Evolutionary conservation across 2,797 vertebrate species (phyloP), one percentile per base, ranked within the genome.

Genomic region (Acanthis flammea): DNA sequence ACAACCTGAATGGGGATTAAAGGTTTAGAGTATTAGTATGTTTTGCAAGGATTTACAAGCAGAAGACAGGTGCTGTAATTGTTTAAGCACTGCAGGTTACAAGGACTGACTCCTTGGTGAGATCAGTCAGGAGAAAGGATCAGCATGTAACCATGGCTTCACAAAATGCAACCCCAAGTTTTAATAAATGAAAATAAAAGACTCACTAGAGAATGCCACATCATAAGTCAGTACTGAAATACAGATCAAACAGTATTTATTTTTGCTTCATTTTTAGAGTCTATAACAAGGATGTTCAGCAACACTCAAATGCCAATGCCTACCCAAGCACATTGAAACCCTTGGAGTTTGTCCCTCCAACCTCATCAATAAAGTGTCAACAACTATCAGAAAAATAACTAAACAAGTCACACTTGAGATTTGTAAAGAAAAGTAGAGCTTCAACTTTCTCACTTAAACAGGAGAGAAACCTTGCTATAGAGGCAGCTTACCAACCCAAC

Each of bases 231-330:
- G 44, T 81, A 79, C 33, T 79, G 80, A 88, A 93, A 90, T 73
- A 84, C 39, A 92, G 74, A 57, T 89, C 80, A 93, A 95, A 95
- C 90, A 92, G 82, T 50, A 86, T 92, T 96, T 95, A 94, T 96
- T 96, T 88, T 95, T 94, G 55, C 84, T 84, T 92, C 54, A 93
- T 85, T 68, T 94, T 85, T 68, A 83, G 66, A 92, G 45, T 93
- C 80, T 84, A 14, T 63, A 84, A 92, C 75, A 94, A 94, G 60
- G 67, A 82, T 91, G 60, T 86, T 95, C 71, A 93, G 76, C 66
- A 92, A 93, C 75, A 91, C 54, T 93, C 79, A 88, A 65, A 90
- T 55, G 81, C 70, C 73, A 86, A 19, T 47, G 58, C 67, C 86
- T 91, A 82, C 42, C 58, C 77, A 88, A 92, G 77, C 67, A 86